phyloP scores from a whole-genome alignment of 2,888 invertebrate species.

The Liposcelis brunnea region DNA sequence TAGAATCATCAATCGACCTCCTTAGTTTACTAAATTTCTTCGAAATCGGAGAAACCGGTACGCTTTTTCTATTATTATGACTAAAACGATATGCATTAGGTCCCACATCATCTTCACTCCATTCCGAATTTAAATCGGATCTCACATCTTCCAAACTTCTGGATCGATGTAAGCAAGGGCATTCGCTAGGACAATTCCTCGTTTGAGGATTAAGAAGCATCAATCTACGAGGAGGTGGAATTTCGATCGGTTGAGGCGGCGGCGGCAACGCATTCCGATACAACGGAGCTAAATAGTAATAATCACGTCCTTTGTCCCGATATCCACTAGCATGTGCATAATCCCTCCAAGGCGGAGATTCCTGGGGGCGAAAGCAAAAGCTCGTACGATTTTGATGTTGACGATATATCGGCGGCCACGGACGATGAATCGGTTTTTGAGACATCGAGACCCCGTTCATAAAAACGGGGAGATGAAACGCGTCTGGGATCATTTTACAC shows the following conservation, averaged over 20 bases:
- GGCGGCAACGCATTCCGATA: constrained; percentile 45
- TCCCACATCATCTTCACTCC: constrained; percentile 39
- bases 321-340: constrained; percentile 24
- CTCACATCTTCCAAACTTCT: constrained; percentile 57
- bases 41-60: constrained; percentile 23
- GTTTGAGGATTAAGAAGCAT: constrained; percentile 18
- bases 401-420: constrained; percentile 48
- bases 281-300: constrained; percentile 50
- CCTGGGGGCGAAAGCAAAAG: constrained; percentile 16
- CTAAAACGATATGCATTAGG: too few relatives aligned
- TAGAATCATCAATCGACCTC: constrained; percentile 52
- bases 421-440: constrained; percentile 26
- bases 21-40: constrained; percentile 36
- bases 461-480: constrained; percentile 3
- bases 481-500: constrained; percentile 3
- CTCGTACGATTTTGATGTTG: constrained; percentile 21
- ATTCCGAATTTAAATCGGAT: constrained; percentile 39
- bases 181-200: constrained; percentile 24
- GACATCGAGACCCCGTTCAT: constrained; percentile 1
- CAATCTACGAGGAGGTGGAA: constrained; percentile 18
- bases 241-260: constrained; percentile 28
- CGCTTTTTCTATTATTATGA: too few relatives aligned
- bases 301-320: constrained; percentile 33
- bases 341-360: constrained; percentile 18
- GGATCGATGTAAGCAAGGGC: constrained; percentile 42